Conservation (phyloP, 2,797 vertebrate genomes). For the Brachymystax lenok region DNA sequence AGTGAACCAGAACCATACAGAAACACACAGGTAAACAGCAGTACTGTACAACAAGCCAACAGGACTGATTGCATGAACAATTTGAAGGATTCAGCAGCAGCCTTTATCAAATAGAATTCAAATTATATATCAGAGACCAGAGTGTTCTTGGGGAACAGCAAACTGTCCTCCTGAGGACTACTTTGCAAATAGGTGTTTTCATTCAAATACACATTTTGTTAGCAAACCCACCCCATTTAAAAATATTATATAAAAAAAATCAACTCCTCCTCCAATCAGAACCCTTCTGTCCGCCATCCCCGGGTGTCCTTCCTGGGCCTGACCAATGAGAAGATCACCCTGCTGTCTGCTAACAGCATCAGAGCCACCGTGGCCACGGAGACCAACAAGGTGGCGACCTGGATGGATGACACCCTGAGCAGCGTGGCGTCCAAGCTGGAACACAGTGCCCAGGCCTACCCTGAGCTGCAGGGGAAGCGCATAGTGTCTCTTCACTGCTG, state of each 20-base stretch:
- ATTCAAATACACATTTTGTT: no score
- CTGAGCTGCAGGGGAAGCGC: slow-evolving; percentile 94
- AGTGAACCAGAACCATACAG: slow-evolving; percentile 95
- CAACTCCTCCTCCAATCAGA: slow-evolving; percentile 72
- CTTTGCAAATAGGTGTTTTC: no score
- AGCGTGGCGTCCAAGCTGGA: slow-evolving; percentile 97
- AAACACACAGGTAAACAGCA: slow-evolving; percentile 86
- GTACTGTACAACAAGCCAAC: no score
- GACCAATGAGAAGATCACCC: slow-evolving; percentile 94
- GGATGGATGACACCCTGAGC: slow-evolving; percentile 98
- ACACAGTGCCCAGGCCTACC: slow-evolving; percentile 92
- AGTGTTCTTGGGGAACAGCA: no score
- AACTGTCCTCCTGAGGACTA: neutral
- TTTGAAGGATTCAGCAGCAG: neutral
- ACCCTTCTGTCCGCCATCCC: slow-evolving; percentile 95
- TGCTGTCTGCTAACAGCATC: slow-evolving; percentile 97
- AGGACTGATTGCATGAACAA: neutral
- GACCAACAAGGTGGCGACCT: slow-evolving; percentile 98
- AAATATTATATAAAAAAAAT: no score
- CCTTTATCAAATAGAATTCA: neutral
- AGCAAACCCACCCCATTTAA: neutral
- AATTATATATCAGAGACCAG: neutral
- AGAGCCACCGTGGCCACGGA: slow-evolving; percentile 98
- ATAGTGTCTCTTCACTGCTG: slow-evolving; percentile 97
- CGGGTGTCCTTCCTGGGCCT: slow-evolving; percentile 92